Base-by-base conservation (phyloP, 2,888 invertebrate genomes). In the Drosophila seclusa region DNA sequence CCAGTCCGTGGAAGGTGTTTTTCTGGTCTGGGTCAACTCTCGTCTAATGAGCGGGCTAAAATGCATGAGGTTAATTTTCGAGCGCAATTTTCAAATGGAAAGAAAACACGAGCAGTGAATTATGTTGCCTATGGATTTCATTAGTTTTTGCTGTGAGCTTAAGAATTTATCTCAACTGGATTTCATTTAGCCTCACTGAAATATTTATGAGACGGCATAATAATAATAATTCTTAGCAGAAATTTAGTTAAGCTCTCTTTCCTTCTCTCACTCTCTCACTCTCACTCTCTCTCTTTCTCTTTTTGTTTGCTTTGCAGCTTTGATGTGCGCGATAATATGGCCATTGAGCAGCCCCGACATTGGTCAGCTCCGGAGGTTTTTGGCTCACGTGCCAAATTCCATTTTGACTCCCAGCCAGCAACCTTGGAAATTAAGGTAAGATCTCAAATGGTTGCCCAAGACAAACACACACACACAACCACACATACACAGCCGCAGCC, bases 341-440 rank as follows among this genome's bases (percentile, higher is more conserved):
- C 96, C 83, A 95, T 95, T 60, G 96, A 97, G 90, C 91, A 92
- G 82, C 97, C 97, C 54, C 94, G 95, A 63, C 97, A 97, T 94
- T 96, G 96, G 96, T 97, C 97, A 48, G 96, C 96, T 66, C 96
- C 96, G 68, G 96, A 96, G 93, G 96, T 97, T 90, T 97, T 98
- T 93, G 97, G 97, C 38, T 96, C 96, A 73, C 95, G 98, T 85
- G 97, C 98, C 78, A 96, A 96, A 94, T 97, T 98, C 94, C 95
- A 95, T 91, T 95, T 97, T 65, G 94, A 96, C 68, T 96, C 96
- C 63, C 95, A 96, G 82, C 97, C 97, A 78, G 97, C 97, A 73
- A 95, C 96, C 78, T 95, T 98, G 90, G 96, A 96, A 92, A 95
- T 96, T 84, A 95, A 96, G 92, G 93, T 93, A 84, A 87, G 91